phyloP scores from a whole-genome alignment of 2,888 invertebrate species.

The Ectropis crepuscularia region DNA sequence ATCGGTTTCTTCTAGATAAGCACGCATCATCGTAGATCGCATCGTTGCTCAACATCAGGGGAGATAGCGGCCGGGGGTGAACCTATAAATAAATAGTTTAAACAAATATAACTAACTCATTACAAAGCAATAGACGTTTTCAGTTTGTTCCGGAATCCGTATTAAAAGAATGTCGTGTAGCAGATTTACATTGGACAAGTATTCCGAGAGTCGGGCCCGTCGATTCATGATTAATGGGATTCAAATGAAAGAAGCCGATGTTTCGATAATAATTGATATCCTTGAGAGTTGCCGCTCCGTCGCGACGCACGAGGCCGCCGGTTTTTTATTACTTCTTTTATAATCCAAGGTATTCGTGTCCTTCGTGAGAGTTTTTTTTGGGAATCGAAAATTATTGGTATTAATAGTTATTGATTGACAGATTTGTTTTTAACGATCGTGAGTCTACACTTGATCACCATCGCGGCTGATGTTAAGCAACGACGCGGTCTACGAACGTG shows the following conservation, averaged over 20 bases:
- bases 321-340: conserved; percentile 19
- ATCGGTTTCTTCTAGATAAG: too few relatives aligned
- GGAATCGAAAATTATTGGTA: neutral
- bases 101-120: too few relatives aligned
- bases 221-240: conserved; percentile 21
- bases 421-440: too few relatives aligned
- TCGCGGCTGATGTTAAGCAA: too few relatives aligned
- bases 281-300: conserved; percentile 22
- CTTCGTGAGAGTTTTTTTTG: conserved; percentile 6
- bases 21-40: too few relatives aligned
- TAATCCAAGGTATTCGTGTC: conserved; percentile 10
- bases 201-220: conserved; percentile 9
- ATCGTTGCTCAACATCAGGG: too few relatives aligned
- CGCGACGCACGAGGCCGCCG: conserved; percentile 31
- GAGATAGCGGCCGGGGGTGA: too few relatives aligned
- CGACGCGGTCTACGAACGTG: too few relatives aligned
- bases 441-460: too few relatives aligned
- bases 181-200: neutral
- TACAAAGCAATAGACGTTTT: too few relatives aligned
- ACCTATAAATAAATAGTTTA: too few relatives aligned
- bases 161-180: neutral
- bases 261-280: conserved; percentile 28
- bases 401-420: neutral
- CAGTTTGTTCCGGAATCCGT: too few relatives aligned
- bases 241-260: conserved; percentile 26